phyloP scores from a whole-genome alignment of 2,888 invertebrate species.

The Oligia fasciuncula region DNA sequence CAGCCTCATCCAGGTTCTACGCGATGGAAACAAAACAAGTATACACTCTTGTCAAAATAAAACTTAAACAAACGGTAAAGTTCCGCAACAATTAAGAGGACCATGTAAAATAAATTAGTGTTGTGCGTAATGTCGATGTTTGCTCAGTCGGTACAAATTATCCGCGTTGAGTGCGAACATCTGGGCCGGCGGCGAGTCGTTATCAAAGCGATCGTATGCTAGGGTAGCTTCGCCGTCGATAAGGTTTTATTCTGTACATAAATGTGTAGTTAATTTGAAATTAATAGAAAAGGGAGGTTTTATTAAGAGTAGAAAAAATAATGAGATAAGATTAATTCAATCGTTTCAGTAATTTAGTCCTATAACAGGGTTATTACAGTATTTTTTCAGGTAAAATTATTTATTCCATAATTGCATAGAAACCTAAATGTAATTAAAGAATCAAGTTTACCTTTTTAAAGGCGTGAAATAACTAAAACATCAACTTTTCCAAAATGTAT shows the following conservation, averaged over 20 bases:
- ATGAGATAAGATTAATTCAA: neutral
- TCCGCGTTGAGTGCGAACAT: slow-evolving; percentile 71
- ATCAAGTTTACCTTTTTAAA: neutral
- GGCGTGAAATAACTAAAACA: neutral
- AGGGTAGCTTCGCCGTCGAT: slow-evolving; percentile 56
- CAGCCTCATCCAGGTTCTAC: no score
- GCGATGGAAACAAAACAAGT: neutral
- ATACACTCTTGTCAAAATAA: slow-evolving; percentile 34
- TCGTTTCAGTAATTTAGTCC: neutral
- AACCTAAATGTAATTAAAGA: neutral
- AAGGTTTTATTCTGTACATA: neutral
- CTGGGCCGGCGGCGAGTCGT: slow-evolving; percentile 67
- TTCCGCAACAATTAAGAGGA: slow-evolving; percentile 34
- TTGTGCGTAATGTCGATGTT: slow-evolving; percentile 52
- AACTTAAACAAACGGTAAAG: slow-evolving; percentile 29
- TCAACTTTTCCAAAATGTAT: neutral
- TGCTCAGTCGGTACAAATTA: slow-evolving; percentile 68
- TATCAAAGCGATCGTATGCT: slow-evolving; percentile 61
- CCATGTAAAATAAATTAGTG: slow-evolving; percentile 48
- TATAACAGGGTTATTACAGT: neutral
- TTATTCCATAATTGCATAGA: neutral
- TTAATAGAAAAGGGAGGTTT: neutral
- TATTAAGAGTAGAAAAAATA: neutral
- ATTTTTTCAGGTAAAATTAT: neutral
- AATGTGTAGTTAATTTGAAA: neutral